Evolutionary conservation across 1,140 invertebrate species (phyloP).

Genomic region (Bombus superbus): DNA sequence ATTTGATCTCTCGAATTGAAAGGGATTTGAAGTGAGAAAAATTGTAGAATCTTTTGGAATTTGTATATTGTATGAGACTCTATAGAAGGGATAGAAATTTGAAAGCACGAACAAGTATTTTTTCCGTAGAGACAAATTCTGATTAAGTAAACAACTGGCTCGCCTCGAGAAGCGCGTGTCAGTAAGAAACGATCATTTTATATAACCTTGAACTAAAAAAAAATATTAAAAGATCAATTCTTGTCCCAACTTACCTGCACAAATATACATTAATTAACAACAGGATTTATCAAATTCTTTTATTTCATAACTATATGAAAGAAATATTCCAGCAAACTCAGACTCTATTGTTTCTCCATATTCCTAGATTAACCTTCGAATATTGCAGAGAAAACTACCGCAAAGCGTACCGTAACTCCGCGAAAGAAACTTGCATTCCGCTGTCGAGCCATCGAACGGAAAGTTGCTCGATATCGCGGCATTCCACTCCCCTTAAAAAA

Average conservation of each 20-base stretch:
- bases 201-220: no score
- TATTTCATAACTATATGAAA: not conserved
- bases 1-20: not conserved
- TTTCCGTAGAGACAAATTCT: not conserved
- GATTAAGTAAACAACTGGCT: no score
- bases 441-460: not conserved
- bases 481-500: constrained; percentile 4
- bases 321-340: not conserved
- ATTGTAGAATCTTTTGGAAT: not conserved
- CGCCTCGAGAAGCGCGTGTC: no score
- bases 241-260: not conserved
- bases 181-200: no score
- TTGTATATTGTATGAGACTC: not conserved
- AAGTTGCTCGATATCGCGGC: not conserved
- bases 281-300: not conserved
- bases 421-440: not conserved
- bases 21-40: not conserved
- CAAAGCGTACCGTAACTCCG: not conserved
- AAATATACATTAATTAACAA: not conserved
- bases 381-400: not conserved
- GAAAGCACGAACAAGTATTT: no score
- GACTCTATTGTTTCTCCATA: not conserved
- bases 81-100: no score
- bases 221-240: no score
- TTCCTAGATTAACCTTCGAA: not conserved